phyloP scores from a whole-genome alignment of 53 echinoderm and acorn worm species.

The Apostichopus leukothele region DNA sequence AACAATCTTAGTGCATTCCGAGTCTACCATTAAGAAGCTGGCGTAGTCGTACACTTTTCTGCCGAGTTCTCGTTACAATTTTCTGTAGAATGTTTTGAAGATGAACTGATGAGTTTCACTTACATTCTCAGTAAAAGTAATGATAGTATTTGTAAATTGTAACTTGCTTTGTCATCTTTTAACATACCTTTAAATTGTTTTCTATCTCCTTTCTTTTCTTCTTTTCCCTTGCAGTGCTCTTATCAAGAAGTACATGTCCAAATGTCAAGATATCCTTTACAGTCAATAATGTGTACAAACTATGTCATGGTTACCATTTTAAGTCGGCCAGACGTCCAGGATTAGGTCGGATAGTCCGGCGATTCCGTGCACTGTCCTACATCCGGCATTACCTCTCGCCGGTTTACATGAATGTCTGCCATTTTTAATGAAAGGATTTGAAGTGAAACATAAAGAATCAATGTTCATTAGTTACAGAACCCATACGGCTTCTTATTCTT shows the following conservation, averaged over 20 bases:
- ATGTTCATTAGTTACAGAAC: no score
- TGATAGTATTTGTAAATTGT: background rate
- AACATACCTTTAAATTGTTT: background rate
- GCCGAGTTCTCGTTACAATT: background rate
- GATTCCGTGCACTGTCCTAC: background rate
- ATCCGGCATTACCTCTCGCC: background rate
- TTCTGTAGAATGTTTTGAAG: background rate
- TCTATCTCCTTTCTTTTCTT: background rate
- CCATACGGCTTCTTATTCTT: no score
- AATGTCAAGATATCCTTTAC: conserved; percentile 38
- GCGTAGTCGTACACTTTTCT: background rate
- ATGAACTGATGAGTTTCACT: background rate
- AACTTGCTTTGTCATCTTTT: background rate
- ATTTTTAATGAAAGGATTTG: background rate
- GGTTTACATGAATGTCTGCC: background rate
- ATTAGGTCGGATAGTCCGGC: no score
- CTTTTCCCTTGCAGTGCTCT: conserved; percentile 14
- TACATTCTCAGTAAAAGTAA: background rate
- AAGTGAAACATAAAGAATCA: no score
- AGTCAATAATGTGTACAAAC: background rate
- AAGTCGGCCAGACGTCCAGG: background rate
- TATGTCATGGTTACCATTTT: background rate
- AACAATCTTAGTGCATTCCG: no score
- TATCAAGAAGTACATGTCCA: conserved; percentile 39
- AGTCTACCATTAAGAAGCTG: no score